Percentiles rank a stretch among this genome's conserved stretches.
Conservation (phyloP, 2,113 vertebrate genomes). For the Gracilinanus agilis region DNA sequence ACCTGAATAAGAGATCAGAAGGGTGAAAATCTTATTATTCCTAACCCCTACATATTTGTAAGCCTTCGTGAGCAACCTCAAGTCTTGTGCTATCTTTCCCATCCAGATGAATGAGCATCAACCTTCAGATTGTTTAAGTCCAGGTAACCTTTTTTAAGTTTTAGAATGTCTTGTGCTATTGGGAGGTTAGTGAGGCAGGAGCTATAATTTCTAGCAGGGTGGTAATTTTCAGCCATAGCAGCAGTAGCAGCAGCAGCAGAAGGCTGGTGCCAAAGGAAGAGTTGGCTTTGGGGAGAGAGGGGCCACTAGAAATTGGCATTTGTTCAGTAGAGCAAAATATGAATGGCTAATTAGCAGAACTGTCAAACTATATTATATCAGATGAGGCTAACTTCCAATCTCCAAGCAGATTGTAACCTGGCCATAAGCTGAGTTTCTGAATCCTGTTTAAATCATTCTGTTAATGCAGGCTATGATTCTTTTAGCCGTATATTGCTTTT, state of each 20-base stretch:
- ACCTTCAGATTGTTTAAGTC: not conserved
- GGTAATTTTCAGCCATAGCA: not conserved
- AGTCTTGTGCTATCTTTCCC: too few species aligned
- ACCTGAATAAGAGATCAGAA: not conserved
- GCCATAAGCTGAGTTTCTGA: not conserved
- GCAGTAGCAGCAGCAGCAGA: not conserved
- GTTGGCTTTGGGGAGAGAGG: not conserved
- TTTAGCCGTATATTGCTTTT: not conserved
- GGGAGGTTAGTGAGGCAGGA: not conserved
- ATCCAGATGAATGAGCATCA: not conserved
- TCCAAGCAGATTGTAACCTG: not conserved
- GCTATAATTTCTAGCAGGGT: too few species aligned
- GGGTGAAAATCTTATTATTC: not conserved
- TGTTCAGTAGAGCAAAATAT: not conserved
- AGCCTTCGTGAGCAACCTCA: not conserved
- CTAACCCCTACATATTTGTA: not conserved
- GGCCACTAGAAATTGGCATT: not conserved
- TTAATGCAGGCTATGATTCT: not conserved
- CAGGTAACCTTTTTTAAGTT: not conserved
- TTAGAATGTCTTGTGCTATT: not conserved
- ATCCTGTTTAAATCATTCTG: not conserved
- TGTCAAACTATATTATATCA: not conserved
- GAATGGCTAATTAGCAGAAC: not conserved
- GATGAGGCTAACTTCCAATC: not conserved
- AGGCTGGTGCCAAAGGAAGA: not conserved